Percentiles rank a stretch among this genome's conserved stretches.
Conservation (phyloP, 2,797 vertebrate genomes). For the Gymnocypris eckloni region DNA sequence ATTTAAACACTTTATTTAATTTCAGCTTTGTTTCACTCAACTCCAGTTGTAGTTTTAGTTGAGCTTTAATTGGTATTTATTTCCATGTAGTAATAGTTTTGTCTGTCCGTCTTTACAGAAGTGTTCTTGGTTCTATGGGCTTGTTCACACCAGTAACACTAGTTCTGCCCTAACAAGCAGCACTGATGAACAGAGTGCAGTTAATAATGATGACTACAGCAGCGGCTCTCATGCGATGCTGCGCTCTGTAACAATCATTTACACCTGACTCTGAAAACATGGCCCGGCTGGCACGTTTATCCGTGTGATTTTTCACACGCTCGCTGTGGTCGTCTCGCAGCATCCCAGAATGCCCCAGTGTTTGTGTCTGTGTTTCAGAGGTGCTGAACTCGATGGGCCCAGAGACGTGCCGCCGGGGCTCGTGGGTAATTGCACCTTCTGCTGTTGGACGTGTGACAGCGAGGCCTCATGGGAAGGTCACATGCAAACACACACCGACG, state of each 20-base stretch:
- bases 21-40: no score
- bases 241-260: conserved; percentile 20
- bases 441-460: conserved; percentile 30
- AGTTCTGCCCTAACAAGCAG: background rate
- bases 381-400: conserved; percentile 6
- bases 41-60: no score
- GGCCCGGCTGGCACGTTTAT: conserved; percentile 1
- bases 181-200: background rate
- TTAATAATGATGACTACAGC: background rate
- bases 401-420: background rate
- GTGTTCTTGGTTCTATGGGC: background rate
- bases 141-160: background rate
- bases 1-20: no score
- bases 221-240: background rate
- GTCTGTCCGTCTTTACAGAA: background rate
- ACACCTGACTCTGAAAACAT: conserved; percentile 12
- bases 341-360: background rate
- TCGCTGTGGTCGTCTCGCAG: background rate
- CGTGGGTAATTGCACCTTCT: conserved; percentile 33
- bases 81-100: background rate
- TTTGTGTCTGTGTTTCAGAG: conserved; percentile 15
- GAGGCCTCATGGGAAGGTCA: conserved; percentile 32
- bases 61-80: background rate
- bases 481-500: conserved; percentile 2
- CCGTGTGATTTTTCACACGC: conserved; percentile 3